Percentiles rank a stretch among this genome's conserved stretches.
These are phyloP conservation scores for Sander vitreus DNA, from an alignment of 2,113 vertebrate genomes.

Conservation along the genomic window DNA sequence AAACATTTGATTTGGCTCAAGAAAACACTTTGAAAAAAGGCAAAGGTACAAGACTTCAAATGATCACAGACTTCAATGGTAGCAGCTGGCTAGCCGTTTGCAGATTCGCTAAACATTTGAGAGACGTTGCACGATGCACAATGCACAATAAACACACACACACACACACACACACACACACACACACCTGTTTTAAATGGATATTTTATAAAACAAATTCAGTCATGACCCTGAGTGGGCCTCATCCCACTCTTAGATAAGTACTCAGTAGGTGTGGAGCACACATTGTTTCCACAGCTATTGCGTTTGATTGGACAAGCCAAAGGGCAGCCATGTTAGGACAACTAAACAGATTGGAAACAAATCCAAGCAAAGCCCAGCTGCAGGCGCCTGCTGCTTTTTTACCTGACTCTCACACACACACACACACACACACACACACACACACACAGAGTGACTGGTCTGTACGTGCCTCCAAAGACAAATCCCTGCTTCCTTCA, in stretches of 20 bases:
- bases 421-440: conserved; percentile 11
- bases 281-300: background rate
- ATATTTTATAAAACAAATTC: no score
- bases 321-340: conserved; percentile 37
- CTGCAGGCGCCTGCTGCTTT: conserved; percentile 18
- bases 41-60: no score
- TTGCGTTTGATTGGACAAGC: conserved; percentile 8
- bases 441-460: conserved; percentile 30
- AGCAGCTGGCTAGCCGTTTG: no score
- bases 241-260: background rate
- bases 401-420: background rate
- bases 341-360: conserved; percentile 44
- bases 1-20: no score
- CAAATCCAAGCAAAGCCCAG: conserved; percentile 34
- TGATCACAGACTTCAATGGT: no score
- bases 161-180: no score
- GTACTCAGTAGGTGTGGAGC: background rate
- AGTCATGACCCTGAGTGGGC: no score
- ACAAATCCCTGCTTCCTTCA: conserved; percentile 20
- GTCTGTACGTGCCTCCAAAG: conserved; percentile 16
- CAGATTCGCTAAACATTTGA: no score
- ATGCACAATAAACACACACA: no score
- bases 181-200: no score
- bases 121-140: no score
- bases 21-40: no score